Conservation (phyloP, 2,888 invertebrate genomes). For the Papilio gigon region DNA sequence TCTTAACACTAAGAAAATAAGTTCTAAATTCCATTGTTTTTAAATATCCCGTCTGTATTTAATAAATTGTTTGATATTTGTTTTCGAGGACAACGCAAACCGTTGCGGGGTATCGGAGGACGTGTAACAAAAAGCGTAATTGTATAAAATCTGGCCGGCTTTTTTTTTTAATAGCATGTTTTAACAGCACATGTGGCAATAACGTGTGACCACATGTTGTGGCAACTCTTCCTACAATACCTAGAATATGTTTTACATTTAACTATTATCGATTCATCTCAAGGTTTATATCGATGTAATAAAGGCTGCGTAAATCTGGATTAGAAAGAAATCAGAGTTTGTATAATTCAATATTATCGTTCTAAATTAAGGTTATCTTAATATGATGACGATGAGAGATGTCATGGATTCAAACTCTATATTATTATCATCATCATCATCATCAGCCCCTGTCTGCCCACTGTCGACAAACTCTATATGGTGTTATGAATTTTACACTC, state of each 20-base stretch:
- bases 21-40: background rate
- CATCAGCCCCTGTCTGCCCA: no score
- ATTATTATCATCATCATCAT: no score
- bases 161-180: slow-evolving; percentile 51
- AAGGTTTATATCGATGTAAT: background rate
- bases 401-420: no score
- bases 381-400: no score
- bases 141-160: slow-evolving; percentile 58
- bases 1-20: background rate
- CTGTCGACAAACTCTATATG: no score
- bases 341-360: no score
- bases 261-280: background rate
- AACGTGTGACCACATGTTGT: slow-evolving; percentile 41
- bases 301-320: background rate
- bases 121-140: slow-evolving; percentile 53
- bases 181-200: slow-evolving; percentile 50
- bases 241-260: slow-evolving; percentile 18
- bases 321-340: no score
- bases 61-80: slow-evolving; percentile 43
- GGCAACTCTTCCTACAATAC: slow-evolving; percentile 31
- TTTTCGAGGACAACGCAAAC: slow-evolving; percentile 54
- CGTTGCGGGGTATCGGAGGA: slow-evolving; percentile 54
- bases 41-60: slow-evolving; percentile 27
- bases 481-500: no score
- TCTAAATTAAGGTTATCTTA: no score